These are phyloP conservation scores for Artibeus jamaicensis DNA, from an alignment of 2,797 vertebrate genomes.

Conservation along the genomic window DNA sequence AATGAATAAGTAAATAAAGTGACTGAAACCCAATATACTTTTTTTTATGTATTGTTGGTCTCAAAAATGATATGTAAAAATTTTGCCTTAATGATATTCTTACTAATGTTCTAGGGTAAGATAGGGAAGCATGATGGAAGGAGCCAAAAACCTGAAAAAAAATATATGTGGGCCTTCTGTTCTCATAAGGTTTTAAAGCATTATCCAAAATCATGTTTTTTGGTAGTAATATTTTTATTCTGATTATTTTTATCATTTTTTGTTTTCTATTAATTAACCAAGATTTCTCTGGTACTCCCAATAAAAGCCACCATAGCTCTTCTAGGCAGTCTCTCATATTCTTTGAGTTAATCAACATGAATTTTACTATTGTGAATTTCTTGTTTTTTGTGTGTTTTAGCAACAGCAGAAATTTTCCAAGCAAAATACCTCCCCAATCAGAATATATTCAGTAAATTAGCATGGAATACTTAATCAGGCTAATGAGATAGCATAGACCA, in stretches of 20 bases:
- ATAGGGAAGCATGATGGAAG: not conserved
- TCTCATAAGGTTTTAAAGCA: not conserved
- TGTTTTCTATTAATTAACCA: not conserved
- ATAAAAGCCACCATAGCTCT: not conserved
- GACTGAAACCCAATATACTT: not conserved
- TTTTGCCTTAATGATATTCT: not conserved
- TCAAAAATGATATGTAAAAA: not conserved
- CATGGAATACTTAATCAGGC: not conserved
- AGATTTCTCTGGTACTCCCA: not conserved
- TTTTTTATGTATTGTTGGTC: not conserved
- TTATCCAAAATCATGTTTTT: constrained; percentile 7
- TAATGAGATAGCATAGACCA: not conserved
- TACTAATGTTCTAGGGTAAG: not conserved
- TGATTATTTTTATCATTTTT: not conserved
- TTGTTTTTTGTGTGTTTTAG: not conserved
- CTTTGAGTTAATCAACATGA: not conserved
- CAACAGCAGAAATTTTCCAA: not conserved
- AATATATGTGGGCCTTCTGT: not conserved
- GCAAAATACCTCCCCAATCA: not conserved
- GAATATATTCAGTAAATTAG: not conserved
- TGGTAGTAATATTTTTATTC: not conserved
- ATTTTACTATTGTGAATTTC: not conserved
- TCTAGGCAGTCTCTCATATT: not conserved
- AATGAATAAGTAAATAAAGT: not conserved
- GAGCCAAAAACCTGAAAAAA: not conserved